A percentile compares a stretch with the other conserved stretches of the same genome.
phyloP scores from a whole-genome alignment of 2,888 invertebrate genomes.

The Aphrophora alni region DNA sequence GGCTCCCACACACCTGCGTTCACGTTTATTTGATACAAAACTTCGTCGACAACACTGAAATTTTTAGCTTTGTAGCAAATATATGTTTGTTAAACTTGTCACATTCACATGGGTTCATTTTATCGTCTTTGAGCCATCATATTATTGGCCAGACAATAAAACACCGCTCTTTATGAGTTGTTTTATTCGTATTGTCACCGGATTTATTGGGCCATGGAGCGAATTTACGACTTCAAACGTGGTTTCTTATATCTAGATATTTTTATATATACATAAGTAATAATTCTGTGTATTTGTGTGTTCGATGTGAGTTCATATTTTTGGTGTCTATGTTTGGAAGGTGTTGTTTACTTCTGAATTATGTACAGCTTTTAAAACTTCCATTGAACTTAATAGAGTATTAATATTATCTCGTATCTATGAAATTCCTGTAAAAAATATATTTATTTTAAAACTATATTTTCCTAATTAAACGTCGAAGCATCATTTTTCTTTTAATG shows the following conservation, averaged over 20 bases:
- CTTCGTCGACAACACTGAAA: neutral
- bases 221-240: neutral
- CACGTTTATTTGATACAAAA: neutral
- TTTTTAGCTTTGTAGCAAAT: neutral
- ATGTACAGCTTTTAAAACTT: too few species aligned
- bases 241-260: neutral
- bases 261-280: neutral
- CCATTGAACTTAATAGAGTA: too few species aligned
- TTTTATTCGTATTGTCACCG: neutral
- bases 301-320: too few species aligned
- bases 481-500: too few species aligned
- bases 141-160: slow-evolving; percentile 2
- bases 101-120: neutral
- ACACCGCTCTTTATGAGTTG: neutral
- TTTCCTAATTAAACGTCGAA: too few species aligned
- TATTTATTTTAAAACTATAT: too few species aligned
- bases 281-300: neutral
- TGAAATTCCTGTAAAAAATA: too few species aligned
- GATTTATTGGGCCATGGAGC: neutral
- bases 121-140: neutral
- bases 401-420: too few species aligned
- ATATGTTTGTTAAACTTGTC: neutral
- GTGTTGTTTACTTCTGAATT: too few species aligned
- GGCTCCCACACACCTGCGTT: neutral
- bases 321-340: too few species aligned